These are phyloP conservation scores for Stramonita haemastoma DNA, from an alignment of 2,888 invertebrate genomes.

Conservation along the genomic window DNA sequence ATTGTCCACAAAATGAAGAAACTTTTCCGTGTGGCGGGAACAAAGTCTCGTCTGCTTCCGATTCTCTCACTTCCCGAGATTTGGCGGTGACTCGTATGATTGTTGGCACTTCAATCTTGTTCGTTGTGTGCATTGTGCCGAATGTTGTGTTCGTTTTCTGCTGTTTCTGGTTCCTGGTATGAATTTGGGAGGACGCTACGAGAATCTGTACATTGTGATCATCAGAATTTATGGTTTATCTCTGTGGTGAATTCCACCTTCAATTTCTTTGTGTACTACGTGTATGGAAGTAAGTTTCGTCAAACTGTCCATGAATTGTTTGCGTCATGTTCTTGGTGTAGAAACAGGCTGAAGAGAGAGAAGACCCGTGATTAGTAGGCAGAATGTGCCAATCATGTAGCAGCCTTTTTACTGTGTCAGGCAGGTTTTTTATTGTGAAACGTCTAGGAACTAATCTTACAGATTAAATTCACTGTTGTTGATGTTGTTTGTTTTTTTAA, in stretches of 20 bases:
- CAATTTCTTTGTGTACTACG: slow-evolving; percentile 7
- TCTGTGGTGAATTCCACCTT: not conserved
- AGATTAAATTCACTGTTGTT: too few species aligned
- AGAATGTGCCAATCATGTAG: too few species aligned
- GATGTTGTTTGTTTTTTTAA: too few species aligned
- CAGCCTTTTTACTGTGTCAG: too few species aligned
- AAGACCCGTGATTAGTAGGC: too few species aligned
- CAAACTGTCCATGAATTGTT: not conserved
- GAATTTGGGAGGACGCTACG: slow-evolving; percentile 2
- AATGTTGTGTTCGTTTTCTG: not conserved
- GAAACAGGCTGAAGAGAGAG: not conserved
- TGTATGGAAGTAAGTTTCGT: not conserved
- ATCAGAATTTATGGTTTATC: not conserved
- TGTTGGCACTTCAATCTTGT: not conserved
- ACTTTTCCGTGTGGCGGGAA: not conserved
- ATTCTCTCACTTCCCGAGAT: not conserved
- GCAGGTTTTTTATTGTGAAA: too few species aligned
- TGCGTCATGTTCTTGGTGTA: not conserved
- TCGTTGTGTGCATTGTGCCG: not conserved
- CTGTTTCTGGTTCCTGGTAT: not conserved
- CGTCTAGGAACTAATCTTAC: too few species aligned
- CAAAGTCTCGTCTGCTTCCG: not conserved
- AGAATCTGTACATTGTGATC: not conserved
- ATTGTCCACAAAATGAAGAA: not conserved
- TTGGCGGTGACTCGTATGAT: not conserved